Evolutionary conservation across 2,797 vertebrate species (phyloP).

Genomic region (Paramormyrops hopkinsi): DNA sequence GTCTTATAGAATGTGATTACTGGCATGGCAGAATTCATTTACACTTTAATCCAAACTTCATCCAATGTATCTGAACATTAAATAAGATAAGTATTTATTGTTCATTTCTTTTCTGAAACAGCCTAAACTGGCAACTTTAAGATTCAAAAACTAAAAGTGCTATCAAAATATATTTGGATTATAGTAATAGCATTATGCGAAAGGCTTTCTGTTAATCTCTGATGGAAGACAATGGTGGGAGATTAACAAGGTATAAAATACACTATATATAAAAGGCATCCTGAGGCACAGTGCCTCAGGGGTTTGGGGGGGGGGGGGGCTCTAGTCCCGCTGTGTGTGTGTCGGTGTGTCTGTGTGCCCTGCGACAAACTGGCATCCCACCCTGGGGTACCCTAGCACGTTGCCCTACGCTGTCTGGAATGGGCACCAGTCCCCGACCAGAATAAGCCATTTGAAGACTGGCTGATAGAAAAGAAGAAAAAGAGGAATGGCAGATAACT

Average conservation of each 20-base stretch:
- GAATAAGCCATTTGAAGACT: not conserved
- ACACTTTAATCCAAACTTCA: not conserved
- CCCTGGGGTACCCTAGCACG: not conserved
- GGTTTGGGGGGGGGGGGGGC: not conserved
- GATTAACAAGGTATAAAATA: not conserved
- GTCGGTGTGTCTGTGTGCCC: not conserved
- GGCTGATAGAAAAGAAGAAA: not conserved
- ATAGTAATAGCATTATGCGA: not conserved
- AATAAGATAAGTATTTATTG: not conserved
- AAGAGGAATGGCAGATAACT: not conserved
- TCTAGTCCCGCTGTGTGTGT: not conserved
- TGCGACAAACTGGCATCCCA: not conserved
- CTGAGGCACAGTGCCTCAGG: not conserved
- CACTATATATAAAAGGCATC: not conserved
- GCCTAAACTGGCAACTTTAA: not conserved
- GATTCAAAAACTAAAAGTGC: not conserved
- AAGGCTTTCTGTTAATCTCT: not conserved
- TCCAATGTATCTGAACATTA: not conserved
- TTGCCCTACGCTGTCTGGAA: not conserved
- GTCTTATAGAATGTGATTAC: not conserved
- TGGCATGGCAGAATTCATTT: not conserved
- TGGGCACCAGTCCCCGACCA: not conserved
- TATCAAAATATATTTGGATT: not conserved
- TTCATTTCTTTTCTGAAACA: not conserved
- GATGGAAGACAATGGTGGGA: not conserved